Evolutionary conservation across 1,140 invertebrate species (phyloP), one percentile per base, ranked within the genome.

Genomic region (Pseudoatta argentina): DNA sequence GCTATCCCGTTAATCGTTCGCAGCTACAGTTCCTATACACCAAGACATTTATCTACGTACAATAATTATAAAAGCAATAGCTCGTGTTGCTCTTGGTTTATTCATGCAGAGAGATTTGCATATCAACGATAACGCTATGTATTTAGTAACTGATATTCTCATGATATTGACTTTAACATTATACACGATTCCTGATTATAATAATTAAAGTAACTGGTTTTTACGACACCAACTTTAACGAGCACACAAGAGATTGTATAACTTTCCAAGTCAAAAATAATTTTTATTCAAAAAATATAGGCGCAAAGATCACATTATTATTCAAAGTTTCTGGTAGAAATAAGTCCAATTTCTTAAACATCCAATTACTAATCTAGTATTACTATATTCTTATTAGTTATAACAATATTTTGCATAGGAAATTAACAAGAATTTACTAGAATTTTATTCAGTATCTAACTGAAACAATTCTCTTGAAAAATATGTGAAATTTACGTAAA

Each of bases 141-240:
- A 82, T 48, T 72, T 57, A 72, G 48, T 73, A 83, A 83, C 7
- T 75, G 39, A 83, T 83, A 75, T 83, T 73, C 24, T 61, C n/a
- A 39, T 7, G 27, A 34, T 81, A 55, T 69, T 39, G 24, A 75
- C 14, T 83, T 75, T 75, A 83, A 21, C n/a, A 39, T 48, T 61
- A 34, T 61, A 39, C n/a, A 72, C 16, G 7, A 67, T 69, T 21
- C 1, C 5, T 67, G 24, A 64, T 51, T 78, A 18, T 27, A 69
- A 27, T 55, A 34, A 48, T 14, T 51, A 0, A 59, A 61, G 14
- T 34, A 48, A 12, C 39, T 5, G 34, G 6, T 0, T 53, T n/a
- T 71, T 30, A 21, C 21, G 21, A 21, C 21, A 21, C 12, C 14
- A 59, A 12, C 24, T 5, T 82, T 57, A 72, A 72, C 21, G 1